These are phyloP conservation scores for Zoanthus sociatus DNA, from an alignment of 92 coral and sea anemone species.

Conservation along the genomic window DNA sequence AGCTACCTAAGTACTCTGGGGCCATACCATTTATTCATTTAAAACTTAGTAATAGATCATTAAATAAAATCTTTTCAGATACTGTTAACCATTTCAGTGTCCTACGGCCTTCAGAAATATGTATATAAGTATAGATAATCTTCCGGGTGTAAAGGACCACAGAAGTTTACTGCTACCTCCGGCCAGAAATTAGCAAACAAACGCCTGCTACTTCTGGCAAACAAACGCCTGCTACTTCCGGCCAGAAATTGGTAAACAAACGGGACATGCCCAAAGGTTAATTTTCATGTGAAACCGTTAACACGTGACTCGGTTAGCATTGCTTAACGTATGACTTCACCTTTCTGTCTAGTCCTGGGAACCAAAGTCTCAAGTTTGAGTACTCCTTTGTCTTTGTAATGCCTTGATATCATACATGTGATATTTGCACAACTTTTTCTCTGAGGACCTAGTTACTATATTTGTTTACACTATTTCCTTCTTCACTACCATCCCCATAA, in stretches of 20 bases:
- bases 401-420: slow-evolving; percentile 52
- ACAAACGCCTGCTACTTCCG: slow-evolving; percentile 45
- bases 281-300: slow-evolving; percentile 23
- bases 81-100: no score
- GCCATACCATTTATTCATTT: no score
- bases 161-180: slow-evolving; percentile 55
- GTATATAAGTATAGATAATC: no score
- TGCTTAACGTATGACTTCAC: slow-evolving; percentile 23
- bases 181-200: slow-evolving; percentile 29
- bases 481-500: no score
- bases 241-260: slow-evolving; percentile 38
- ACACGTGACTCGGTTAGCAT: slow-evolving; percentile 37
- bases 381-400: slow-evolving; percentile 42
- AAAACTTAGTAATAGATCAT: no score
- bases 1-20: no score
- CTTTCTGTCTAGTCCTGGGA: slow-evolving; percentile 42
- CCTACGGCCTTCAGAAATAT: no score
- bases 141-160: slow-evolving; percentile 54
- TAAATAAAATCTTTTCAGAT: no score
- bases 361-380: slow-evolving; percentile 23
- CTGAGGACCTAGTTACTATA: no score
- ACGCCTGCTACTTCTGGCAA: no score
- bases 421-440: no score
- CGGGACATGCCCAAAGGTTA: slow-evolving; percentile 47
- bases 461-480: no score